phyloP scores from a whole-genome alignment of 2,888 invertebrate genomes.

The Antheraea assamensis region DNA sequence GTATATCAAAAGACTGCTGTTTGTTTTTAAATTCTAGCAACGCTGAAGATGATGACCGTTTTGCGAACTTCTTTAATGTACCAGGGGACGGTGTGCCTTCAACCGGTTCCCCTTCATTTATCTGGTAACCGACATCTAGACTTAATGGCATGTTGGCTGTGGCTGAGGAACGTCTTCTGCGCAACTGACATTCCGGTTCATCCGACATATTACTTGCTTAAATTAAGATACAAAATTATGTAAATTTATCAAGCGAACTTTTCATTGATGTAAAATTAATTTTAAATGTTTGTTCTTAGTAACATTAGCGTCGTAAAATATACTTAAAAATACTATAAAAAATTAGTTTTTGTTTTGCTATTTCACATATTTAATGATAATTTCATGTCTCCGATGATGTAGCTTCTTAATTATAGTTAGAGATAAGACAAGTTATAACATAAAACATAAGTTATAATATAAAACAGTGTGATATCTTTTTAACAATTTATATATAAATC shows the following conservation, averaged over 20 bases:
- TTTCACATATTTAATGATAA: background rate
- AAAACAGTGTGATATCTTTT: too few species aligned
- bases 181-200: slow-evolving; percentile 61
- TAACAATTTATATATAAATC: background rate
- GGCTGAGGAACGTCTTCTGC: slow-evolving; percentile 65
- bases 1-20: slow-evolving; percentile 77
- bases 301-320: background rate
- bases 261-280: background rate
- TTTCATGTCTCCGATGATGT: background rate
- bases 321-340: background rate
- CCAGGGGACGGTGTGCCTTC: slow-evolving; percentile 72
- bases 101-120: slow-evolving; percentile 64
- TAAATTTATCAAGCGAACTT: background rate
- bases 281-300: background rate
- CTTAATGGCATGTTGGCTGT: slow-evolving; percentile 63
- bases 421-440: too few species aligned
- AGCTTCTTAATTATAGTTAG: too few species aligned
- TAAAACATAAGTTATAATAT: too few species aligned
- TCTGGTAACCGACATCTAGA: slow-evolving; percentile 63
- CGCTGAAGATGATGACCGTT: slow-evolving; percentile 54
- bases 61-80: slow-evolving; percentile 57
- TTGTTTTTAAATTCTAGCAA: slow-evolving; percentile 74
- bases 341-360: background rate
- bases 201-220: slow-evolving; percentile 36
- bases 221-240: slow-evolving; percentile 15